phyloP scores from a whole-genome alignment of 2,113 vertebrate genomes.

The Tricholaema leucomelas region DNA sequence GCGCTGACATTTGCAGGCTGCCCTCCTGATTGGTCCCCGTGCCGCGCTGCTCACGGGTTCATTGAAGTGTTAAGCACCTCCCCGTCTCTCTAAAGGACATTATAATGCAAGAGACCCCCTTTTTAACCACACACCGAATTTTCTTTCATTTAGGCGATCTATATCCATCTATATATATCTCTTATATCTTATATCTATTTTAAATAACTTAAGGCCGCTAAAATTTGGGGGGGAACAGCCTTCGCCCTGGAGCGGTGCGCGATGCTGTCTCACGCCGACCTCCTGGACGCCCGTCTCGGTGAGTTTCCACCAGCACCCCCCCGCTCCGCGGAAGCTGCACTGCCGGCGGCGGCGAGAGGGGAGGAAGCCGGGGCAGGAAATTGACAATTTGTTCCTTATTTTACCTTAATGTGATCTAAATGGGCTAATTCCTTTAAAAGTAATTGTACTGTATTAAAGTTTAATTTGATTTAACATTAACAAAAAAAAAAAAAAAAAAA shows the following conservation, averaged over 20 bases:
- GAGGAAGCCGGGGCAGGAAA: conserved; percentile 80
- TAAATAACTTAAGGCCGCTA: conserved; percentile 95
- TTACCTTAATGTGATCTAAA: conserved; percentile 89
- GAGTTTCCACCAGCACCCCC: conserved; percentile 78
- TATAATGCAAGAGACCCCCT: conserved; percentile 97
- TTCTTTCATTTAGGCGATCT: conserved; percentile 96
- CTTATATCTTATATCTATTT: conserved; percentile 83
- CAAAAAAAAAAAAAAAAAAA: background rate
- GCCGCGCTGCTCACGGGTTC: no score
- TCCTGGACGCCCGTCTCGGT: conserved; percentile 99
- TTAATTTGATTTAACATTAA: conserved; percentile 93
- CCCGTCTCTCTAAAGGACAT: conserved; percentile 92
- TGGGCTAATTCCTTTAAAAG: conserved; percentile 95
- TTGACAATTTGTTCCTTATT: conserved; percentile 93
- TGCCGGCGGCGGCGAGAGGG: conserved; percentile 29
- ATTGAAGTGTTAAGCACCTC: no score
- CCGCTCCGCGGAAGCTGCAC: conserved; percentile 30
- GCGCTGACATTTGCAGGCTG: no score
- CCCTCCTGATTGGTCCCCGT: no score
- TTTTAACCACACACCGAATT: conserved; percentile 99
- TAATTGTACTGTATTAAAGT: conserved; percentile 93
- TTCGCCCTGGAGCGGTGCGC: conserved; percentile 96
- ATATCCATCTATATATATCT: conserved; percentile 82
- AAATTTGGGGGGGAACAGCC: conserved; percentile 87
- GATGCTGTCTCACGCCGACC: conserved; percentile 99